These are phyloP conservation scores for Cyclura pinguis DNA, from an alignment of 2,797 vertebrate genomes.

Conservation along the genomic window DNA sequence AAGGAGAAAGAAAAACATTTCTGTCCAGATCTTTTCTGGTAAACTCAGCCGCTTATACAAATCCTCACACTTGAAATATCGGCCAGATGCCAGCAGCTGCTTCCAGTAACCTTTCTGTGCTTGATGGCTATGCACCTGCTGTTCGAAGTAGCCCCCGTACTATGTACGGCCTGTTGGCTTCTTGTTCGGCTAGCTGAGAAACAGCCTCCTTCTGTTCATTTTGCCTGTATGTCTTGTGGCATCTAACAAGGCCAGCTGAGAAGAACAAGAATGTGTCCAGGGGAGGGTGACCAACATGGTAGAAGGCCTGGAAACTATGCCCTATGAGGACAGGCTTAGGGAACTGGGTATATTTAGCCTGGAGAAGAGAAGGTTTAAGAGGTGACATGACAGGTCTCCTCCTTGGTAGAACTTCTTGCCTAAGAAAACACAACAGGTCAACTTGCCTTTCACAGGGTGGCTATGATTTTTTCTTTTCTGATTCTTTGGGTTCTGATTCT, in stretches of 20 bases:
- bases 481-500: neutral
- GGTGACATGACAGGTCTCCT: neutral
- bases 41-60: constrained; percentile 29
- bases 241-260: constrained; percentile 15
- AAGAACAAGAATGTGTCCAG: neutral
- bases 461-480: neutral
- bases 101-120: neutral
- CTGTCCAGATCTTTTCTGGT: neutral
- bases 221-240: neutral
- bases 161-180: fast-evolving
- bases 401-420: neutral
- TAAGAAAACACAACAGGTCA: neutral
- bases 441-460: neutral
- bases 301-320: no score
- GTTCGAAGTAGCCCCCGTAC: neutral
- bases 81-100: constrained; percentile 49
- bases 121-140: neutral
- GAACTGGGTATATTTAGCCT: no score
- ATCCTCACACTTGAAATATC: constrained; percentile 39
- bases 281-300: no score
- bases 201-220: neutral
- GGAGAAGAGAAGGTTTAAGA: no score
- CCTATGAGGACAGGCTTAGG: no score
- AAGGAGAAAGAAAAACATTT: constrained; percentile 11
- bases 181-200: fast-evolving